Evolutionary conservation across 2,888 invertebrate species (phyloP), one percentile per base, ranked within the genome.

Genomic region (Drosophila subsilvestris): DNA sequence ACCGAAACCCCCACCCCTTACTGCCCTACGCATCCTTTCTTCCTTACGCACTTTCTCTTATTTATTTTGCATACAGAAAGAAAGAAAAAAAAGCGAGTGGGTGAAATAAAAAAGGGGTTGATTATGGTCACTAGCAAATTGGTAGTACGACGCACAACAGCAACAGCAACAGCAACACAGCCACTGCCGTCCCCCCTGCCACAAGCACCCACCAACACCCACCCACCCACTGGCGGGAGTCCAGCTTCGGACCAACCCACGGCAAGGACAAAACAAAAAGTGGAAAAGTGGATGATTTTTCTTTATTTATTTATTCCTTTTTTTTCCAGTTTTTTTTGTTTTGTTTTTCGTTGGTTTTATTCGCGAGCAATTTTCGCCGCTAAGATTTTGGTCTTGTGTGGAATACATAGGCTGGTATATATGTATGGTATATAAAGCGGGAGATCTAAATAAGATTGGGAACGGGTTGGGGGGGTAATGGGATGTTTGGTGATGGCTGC

Each of bases 51-150:
- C 79, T 76, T 82, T 65, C 10, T 49, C 44, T 44, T 44, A 42
- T 49, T 74, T 63, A 65, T 78, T 79, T 85, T 80, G 80, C 83
- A 81, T 83, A 80, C 60, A n/a, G 17, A 25, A 59, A 22, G 7
- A 54, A 47, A 62, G 48, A 32, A 25, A 56, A 20, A 47, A 74
- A 70, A 66, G 60, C 62, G 66, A 69, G 60, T 53, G 61, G 70
- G 73, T 45, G 58, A 63, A 63, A 65, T 61, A 53, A 63, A 79
- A 86, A 84, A 84, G 86, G 84, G 84, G 84, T 84, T 84, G 84
- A 84, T 84, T 86, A 86, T 84, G 84, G 86, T 84, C 84, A 84
- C 84, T 84, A 76, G 84, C 79, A 86, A 84, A 86, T 84, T 86
- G 86, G 78, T 85, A 80, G 80, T 74, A 85, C 78, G 72, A 37